Percentiles rank a stretch among this genome's conserved stretches.
phyloP scores from a whole-genome alignment of 2,797 vertebrate species.

The Sorex maritimensis region DNA sequence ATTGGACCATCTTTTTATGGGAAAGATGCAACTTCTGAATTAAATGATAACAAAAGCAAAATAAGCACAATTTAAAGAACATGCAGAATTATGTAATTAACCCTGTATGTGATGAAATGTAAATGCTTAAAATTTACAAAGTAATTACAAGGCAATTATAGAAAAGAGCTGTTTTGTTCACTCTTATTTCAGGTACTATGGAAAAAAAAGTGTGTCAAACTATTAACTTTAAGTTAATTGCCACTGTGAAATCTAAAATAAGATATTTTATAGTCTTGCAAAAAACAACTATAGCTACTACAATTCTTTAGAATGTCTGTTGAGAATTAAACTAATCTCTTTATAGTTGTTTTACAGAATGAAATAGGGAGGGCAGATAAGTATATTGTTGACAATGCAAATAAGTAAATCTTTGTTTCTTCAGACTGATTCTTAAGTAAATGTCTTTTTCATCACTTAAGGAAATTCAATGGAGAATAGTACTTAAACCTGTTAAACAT shows the following conservation, averaged over 20 bases:
- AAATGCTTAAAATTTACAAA: constrained; percentile 76
- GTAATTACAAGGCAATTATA: constrained; percentile 77
- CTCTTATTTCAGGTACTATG: constrained; percentile 61
- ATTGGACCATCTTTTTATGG: not conserved
- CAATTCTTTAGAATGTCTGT: constrained; percentile 17
- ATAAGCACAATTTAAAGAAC: constrained; percentile 60
- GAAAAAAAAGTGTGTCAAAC: constrained; percentile 61
- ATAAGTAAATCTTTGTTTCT: not conserved
- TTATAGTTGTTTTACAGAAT: not conserved
- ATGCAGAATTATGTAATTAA: constrained; percentile 73
- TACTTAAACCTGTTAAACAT: not conserved
- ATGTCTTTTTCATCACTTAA: not conserved
- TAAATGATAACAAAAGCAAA: constrained; percentile 36
- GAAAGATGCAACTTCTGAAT: not conserved
- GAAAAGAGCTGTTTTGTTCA: constrained; percentile 68
- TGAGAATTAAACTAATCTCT: constrained; percentile 3
- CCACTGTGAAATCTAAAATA: constrained; percentile 72
- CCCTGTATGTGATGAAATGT: constrained; percentile 68
- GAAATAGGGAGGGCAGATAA: constrained; percentile 25
- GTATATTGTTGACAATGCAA: not conserved
- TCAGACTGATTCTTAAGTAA: not conserved
- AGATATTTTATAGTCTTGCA: constrained; percentile 51
- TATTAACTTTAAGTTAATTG: constrained; percentile 26
- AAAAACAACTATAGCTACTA: not conserved
- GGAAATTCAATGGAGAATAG: not conserved